phyloP scores from a whole-genome alignment of 2,888 invertebrate genomes.

The Mesorhabditis spiculigera region DNA sequence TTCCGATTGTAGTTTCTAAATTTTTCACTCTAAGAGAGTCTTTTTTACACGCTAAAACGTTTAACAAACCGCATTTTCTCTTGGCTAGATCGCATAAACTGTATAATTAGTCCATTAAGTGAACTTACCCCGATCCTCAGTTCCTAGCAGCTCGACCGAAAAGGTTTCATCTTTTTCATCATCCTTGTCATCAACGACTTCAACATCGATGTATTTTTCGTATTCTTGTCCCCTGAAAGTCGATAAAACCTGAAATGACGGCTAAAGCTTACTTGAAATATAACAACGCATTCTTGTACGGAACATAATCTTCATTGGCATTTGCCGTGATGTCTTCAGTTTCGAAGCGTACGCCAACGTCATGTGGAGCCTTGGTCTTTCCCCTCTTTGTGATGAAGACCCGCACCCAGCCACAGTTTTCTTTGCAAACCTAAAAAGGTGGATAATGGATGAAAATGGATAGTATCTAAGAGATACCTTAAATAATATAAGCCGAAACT shows the following conservation, averaged over 20 bases:
- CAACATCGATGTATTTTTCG: conserved; percentile 64
- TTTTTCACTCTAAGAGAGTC: too few relatives aligned
- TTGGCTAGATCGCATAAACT: too few relatives aligned
- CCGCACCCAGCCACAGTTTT: conserved; percentile 31
- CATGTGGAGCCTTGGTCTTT: conserved; percentile 15
- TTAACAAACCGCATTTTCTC: too few relatives aligned
- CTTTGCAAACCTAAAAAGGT: conserved; percentile 31
- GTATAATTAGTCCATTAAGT: too few relatives aligned
- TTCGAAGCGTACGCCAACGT: conserved; percentile 61
- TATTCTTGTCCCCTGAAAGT: conserved; percentile 61
- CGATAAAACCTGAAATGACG: neutral
- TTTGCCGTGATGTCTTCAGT: conserved; percentile 67
- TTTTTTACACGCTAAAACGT: too few relatives aligned
- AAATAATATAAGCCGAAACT: conserved; percentile 8
- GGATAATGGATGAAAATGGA: conserved; percentile 6
- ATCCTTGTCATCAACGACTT: conserved; percentile 66
- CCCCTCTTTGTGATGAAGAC: conserved; percentile 27
- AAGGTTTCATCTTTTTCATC: conserved; percentile 69
- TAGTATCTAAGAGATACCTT: neutral
- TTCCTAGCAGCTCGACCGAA: conserved; percentile 61
- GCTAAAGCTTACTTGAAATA: conserved; percentile 16
- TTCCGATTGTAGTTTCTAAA: conserved; percentile 61
- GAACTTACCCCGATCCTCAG: conserved; percentile 14
- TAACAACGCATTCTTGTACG: conserved; percentile 21
- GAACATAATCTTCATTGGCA: conserved; percentile 63